Base-by-base conservation (phyloP, 2,113 vertebrate species). In the Meles meles region DNA sequence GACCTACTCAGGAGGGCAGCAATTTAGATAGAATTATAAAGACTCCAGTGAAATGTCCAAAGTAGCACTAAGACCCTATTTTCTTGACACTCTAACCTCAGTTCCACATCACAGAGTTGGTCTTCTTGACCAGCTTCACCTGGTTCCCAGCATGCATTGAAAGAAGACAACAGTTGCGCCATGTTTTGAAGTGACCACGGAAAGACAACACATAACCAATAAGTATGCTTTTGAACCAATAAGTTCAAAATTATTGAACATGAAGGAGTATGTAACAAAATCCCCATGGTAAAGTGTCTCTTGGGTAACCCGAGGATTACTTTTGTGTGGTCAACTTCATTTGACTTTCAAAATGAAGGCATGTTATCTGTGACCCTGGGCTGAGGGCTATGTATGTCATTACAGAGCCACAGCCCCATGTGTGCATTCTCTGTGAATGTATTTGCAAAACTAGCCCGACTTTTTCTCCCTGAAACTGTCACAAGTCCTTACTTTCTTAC, bases 191-290 rank as follows among this genome's bases (percentile, higher is more conserved):
- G 47, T 80, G 12, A 59, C 6, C 29, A 49, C 63, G 90, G 21
- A 59, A 93, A 89, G 52, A 77, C 31, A 47, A 27, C 37, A 61
- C 4, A 7, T 39, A 11, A 34, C 21, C 76, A 80, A 25, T n/a
- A 94, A 63, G 21, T 39, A 31, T 65, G 90, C 93, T 88, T n/a
- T n/a, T n/a, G n/a, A n/a, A n/a, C n/a, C n/a, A n/a, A n/a, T n/a
- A n/a, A n/a, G n/a, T n/a, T n/a, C n/a, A n/a, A 97, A 57, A 94
- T 29, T 52, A 90, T 39, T 29, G 92, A 96, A 95, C 37, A 69
- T 25, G 47, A 49, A 93, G 21, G 23, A 87, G 92, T 9, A 4
- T 88, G 5, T 76, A 52, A 63, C 25, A n/a, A 77, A 91, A 52
- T 90, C 25, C 71, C 37, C 13, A 39, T 11, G 39, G 69, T 27